Evolutionary conservation across 2,113 vertebrate species (phyloP).

Genomic region (Ursus arctos): DNA sequence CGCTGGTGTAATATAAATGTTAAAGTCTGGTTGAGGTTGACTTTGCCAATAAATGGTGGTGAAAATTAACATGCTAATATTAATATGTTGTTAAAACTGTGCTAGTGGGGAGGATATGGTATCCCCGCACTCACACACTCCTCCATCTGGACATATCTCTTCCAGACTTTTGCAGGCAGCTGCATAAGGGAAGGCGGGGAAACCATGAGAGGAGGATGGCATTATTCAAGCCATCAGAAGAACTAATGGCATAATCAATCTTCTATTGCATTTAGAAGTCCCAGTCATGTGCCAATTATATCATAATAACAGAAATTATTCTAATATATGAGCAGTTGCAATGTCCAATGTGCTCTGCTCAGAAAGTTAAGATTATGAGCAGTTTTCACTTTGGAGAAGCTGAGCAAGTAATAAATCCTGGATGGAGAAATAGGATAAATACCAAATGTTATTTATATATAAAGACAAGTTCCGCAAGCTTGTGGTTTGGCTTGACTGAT

Average conservation of each 20-base stretch:
- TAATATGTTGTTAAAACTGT: not conserved
- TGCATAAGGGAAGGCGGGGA: not conserved
- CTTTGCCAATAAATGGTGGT: not conserved
- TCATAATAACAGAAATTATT: not conserved
- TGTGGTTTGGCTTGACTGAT: not conserved
- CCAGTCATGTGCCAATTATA: not conserved
- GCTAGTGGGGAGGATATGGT: not conserved
- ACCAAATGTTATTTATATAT: not conserved
- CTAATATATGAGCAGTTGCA: not conserved
- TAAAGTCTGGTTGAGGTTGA: not conserved
- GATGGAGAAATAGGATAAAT: not conserved
- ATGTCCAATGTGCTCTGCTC: not conserved
- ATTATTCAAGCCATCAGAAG: not conserved
- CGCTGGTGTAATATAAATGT: not conserved
- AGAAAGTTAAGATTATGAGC: not conserved
- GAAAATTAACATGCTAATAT: not conserved
- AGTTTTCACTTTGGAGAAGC: not conserved
- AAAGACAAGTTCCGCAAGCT: not conserved
- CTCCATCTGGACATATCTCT: not conserved
- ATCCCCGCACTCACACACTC: fast-evolving
- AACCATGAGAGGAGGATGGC: not conserved
- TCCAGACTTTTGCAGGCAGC: not conserved
- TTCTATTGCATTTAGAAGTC: not conserved
- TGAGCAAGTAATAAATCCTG: not conserved
- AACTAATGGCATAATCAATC: not conserved